Base-by-base conservation (phyloP, 2,888 invertebrate species). In the Meiosimyza platycephala region DNA sequence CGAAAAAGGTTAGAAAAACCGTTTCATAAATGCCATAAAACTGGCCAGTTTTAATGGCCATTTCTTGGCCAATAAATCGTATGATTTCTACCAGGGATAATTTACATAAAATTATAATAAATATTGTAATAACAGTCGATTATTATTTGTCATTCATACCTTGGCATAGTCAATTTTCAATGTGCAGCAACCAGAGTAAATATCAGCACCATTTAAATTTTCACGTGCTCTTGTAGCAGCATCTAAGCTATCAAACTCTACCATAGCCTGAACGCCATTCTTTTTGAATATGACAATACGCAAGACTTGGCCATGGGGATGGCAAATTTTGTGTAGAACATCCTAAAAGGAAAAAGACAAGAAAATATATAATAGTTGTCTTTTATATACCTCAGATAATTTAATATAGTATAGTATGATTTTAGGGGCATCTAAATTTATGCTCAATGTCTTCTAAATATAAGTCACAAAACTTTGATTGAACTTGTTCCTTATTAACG, bases 211-310 rank as follows among this genome's bases (percentile, higher is more conserved):
- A 89, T 98, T 96, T 80, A 99, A 91, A 76, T 95, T 93, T 81
- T 97, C 96, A 87, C 98, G 97, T 76, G 98, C 98, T 85, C 96
- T 89, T 80, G 96, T 93, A 74, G 99, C 99, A 13, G 96, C 93
- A 83, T 99, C 98, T 81, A 96, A 90, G 84, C 92, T 94, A 88
- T 98, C 98, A 89, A 98, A 99, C 90, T 98, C 98, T 83, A 99
- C 97, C 97, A 99, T 97, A 76, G 97, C 97, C 89, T 98, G 98
- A 12, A 98, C 96, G 78, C 97, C 98, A 86, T 98, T 97, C 89
- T 98, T 98, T 92, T 97, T 97, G 90, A 98, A 98, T 85, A 99
- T 98, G 78, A 99, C 99, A 88, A 99, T 98, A 85, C 99, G 93
- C 81, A 96, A 92, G 59, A 99, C 98, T 87, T 95, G 94, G 64